Base-by-base conservation (phyloP, 2,888 invertebrate genomes). In the Ochlodes sylvanus region DNA sequence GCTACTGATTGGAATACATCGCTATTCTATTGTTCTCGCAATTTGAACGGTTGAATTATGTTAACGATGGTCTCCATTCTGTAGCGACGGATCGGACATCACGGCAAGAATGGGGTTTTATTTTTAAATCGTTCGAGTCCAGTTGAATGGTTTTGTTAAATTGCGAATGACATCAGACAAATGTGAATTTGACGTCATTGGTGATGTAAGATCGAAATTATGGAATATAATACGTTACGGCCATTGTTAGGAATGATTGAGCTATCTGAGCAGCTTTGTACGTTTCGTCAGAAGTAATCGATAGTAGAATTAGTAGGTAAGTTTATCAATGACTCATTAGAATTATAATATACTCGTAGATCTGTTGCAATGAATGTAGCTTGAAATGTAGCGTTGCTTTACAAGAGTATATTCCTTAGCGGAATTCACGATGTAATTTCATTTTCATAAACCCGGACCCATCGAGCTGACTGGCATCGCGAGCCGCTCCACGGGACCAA, bases 401-500 rank as follows among this genome's bases (percentile, higher is more conserved):
- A 27, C 27, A 27, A 27, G 6, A 15, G 15, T 7, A 47, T 17
- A 17, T 2, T 17, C 56, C 77, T 85, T 82, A 80, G 80, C 79
- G 77, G 71, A 69, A 74, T 69, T 76, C 74, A 76, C n/a, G n/a
- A n/a, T n/a, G n/a, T n/a, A 79, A 72, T 78, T 73, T 78, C 86
- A 86, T 87, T 85, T 86, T 86, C 84, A 86, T 86, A 86, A 86
- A 81, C 77, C 78, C 79, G 79, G 82, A 86, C 81, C 84, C 82
- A 82, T 75, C 44, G 15, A 72, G 81, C 81, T 77, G 75, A 75
- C 75, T 80, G 42, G 6, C 54, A 10, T 41, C 3, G 82, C 79
- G 76, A 84, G 84, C 82, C 85, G 82, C 79, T 81, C 75, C 73
- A 78, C 44, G 44, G 17, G 10, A 1, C 17, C 44, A 17, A 76